Conservation (phyloP, 1,140 invertebrate genomes). For the Aphidius gifuensis region DNA sequence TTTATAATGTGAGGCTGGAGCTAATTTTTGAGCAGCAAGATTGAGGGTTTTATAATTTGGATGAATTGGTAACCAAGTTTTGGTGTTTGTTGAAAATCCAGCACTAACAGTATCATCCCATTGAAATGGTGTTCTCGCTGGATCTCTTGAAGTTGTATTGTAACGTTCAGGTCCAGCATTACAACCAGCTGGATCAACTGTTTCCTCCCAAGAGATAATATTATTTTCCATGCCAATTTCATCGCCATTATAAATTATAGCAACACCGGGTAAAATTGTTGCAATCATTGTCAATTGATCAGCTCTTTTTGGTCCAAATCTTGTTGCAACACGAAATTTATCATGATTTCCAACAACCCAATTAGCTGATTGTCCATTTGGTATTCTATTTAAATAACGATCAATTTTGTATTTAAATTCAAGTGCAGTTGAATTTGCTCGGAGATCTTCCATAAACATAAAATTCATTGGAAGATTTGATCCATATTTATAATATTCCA, state of each 20-base stretch:
- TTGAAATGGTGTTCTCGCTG: constrained; percentile 61
- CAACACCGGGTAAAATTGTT: constrained; percentile 67
- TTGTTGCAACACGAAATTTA: constrained; percentile 36
- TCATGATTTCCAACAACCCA: constrained; percentile 59
- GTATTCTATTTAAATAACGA: constrained; percentile 59
- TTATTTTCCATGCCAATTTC: constrained; percentile 74
- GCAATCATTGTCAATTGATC: constrained; percentile 70
- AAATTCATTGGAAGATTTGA: constrained; percentile 63
- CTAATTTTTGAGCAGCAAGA: constrained; percentile 45
- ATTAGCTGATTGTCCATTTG: constrained; percentile 53
- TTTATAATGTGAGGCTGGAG: constrained; percentile 44
- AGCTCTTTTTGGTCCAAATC: constrained; percentile 65
- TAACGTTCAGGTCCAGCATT: constrained; percentile 51
- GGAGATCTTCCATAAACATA: constrained; percentile 55
- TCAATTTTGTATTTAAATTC: constrained; percentile 58
- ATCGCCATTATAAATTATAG: constrained; percentile 75
- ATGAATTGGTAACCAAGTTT: constrained; percentile 65
- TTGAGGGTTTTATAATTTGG: constrained; percentile 59
- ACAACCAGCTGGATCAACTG: constrained; percentile 53
- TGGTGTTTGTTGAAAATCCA: constrained; percentile 55
- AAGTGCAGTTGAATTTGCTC: constrained; percentile 54
- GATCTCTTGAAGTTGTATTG: constrained; percentile 54
- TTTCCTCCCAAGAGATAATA: too few species aligned
- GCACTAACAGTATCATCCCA: constrained; percentile 58
- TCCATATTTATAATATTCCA: constrained; percentile 63